Evolutionary conservation across 2,888 invertebrate genomes (phyloP).

Genomic region (Ypsolopha sequella): DNA sequence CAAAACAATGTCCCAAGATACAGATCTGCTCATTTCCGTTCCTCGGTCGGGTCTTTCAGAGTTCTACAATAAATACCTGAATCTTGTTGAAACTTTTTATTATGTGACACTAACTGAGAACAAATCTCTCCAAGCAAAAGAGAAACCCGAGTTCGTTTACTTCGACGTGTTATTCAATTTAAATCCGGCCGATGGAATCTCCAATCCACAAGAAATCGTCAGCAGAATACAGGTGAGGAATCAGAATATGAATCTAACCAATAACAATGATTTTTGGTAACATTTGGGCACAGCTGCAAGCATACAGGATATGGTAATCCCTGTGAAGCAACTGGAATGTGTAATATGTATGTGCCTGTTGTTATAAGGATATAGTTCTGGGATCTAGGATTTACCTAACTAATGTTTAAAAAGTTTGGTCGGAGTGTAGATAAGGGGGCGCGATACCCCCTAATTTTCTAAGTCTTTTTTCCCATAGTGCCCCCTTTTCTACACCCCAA

Average conservation of each 20-base stretch:
- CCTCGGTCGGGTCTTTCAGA: slow-evolving; percentile 52
- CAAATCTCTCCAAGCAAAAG: slow-evolving; percentile 37
- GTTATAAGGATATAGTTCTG: too few species aligned
- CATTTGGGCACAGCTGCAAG: too few species aligned
- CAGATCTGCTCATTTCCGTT: slow-evolving; percentile 47
- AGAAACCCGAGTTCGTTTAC: slow-evolving; percentile 48
- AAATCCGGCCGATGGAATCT: slow-evolving; percentile 51
- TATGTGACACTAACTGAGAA: slow-evolving; percentile 58
- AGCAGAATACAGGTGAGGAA: slow-evolving; percentile 53
- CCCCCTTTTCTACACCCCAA: too few species aligned
- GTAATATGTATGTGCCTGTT: too few species aligned
- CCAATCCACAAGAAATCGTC: slow-evolving; percentile 47
- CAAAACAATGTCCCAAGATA: slow-evolving; percentile 54
- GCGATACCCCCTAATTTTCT: too few species aligned
- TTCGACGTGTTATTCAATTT: slow-evolving; percentile 57
- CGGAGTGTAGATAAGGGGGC: too few species aligned
- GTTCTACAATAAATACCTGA: slow-evolving; percentile 55
- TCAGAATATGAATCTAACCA: background rate
- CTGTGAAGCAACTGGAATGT: too few species aligned
- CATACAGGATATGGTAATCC: too few species aligned
- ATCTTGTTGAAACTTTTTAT: slow-evolving; percentile 65
- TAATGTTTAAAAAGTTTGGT: too few species aligned
- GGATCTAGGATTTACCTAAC: too few species aligned
- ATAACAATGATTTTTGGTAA: background rate
- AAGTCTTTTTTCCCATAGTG: too few species aligned